Conservation (phyloP, 2,888 invertebrate species). For the Drosophila prostipennis region DNA sequence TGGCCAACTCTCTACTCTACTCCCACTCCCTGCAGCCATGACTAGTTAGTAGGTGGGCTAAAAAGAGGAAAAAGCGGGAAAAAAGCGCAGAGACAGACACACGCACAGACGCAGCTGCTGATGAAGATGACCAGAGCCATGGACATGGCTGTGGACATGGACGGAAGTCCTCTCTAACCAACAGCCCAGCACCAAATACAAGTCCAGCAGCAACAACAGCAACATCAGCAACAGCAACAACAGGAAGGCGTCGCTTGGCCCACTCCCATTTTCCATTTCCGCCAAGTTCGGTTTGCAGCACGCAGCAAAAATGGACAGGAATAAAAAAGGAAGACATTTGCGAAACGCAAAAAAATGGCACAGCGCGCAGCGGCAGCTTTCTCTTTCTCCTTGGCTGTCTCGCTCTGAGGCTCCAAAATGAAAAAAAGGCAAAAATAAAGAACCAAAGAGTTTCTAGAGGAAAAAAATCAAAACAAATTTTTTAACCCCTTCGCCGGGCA, state of each 20-base stretch:
- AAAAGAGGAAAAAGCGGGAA: slow-evolving; percentile 51
- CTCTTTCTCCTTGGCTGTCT: slow-evolving; percentile 24
- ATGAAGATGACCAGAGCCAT: slow-evolving; percentile 76
- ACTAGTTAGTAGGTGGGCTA: slow-evolving; percentile 75
- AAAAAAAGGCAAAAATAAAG: slow-evolving; percentile 57
- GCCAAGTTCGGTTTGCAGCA: slow-evolving; percentile 64
- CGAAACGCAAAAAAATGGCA: slow-evolving; percentile 53
- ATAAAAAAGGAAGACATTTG: slow-evolving; percentile 55
- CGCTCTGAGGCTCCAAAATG: slow-evolving; percentile 57
- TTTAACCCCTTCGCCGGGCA: slow-evolving; percentile 76
- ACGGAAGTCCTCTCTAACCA: slow-evolving; percentile 79
- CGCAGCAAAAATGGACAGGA: slow-evolving; percentile 73
- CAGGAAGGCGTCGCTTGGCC: slow-evolving; percentile 65
- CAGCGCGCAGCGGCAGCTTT: slow-evolving; percentile 68
- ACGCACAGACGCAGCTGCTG: slow-evolving; percentile 65
- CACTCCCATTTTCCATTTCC: slow-evolving; percentile 52
- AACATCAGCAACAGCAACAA: slow-evolving; percentile 51
- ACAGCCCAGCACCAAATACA: slow-evolving; percentile 59
- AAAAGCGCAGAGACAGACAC: slow-evolving; percentile 29
- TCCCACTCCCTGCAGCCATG: slow-evolving; percentile 9
- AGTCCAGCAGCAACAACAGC: slow-evolving; percentile 37
- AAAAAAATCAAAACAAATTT: slow-evolving; percentile 79
- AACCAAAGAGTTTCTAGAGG: slow-evolving; percentile 53
- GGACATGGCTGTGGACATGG: slow-evolving; percentile 56
- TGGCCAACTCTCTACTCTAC: background rate